Conservation (phyloP, 2,797 vertebrate genomes). For the Aselliscus stoliczkanus region DNA sequence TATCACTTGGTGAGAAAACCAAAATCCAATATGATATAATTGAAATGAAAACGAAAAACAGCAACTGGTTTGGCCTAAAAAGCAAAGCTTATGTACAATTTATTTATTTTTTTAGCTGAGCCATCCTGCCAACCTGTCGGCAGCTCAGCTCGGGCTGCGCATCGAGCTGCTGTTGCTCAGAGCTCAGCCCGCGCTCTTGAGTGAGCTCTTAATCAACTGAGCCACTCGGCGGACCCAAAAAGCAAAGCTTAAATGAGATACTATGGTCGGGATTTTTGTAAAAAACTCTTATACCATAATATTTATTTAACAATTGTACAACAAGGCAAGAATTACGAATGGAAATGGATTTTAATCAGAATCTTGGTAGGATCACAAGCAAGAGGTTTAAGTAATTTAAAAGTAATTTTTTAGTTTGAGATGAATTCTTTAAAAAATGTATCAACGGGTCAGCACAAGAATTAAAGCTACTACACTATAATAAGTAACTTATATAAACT, state of each 20-base stretch:
- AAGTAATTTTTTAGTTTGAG: neutral
- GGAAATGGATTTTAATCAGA: neutral
- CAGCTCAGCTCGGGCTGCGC: too few species aligned
- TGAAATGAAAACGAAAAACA: constrained; percentile 15
- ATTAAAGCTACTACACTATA: neutral
- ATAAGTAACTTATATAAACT: neutral
- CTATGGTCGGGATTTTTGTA: neutral
- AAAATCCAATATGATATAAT: neutral
- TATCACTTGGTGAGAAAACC: neutral
- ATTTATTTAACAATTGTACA: neutral
- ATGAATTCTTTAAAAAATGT: neutral
- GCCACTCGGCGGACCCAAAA: too few species aligned
- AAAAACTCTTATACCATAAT: neutral
- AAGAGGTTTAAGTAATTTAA: neutral
- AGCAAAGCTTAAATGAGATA: neutral
- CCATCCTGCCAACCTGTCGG: too few species aligned
- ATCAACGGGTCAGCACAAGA: neutral
- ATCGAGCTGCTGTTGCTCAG: too few species aligned
- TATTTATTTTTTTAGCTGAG: too few species aligned
- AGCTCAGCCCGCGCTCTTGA: too few species aligned
- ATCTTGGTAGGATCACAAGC: neutral
- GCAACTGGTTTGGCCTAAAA: neutral
- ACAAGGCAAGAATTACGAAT: neutral
- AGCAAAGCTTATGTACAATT: too few species aligned
- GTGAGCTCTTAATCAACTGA: too few species aligned